phyloP scores from a whole-genome alignment of 2,888 invertebrate genomes.

The Parnassius apollo region DNA sequence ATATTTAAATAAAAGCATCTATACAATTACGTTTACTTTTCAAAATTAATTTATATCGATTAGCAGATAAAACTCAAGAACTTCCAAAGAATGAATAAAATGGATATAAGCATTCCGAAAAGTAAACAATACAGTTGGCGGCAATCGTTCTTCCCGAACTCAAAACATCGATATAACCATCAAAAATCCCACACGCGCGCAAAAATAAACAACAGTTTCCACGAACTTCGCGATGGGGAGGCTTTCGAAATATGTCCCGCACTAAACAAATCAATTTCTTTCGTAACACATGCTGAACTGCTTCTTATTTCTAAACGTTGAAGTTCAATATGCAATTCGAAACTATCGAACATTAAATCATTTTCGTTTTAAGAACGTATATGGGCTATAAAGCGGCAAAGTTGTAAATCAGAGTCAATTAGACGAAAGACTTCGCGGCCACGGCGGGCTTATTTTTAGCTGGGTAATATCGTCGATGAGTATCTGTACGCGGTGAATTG shows the following conservation, averaged over 20 bases:
- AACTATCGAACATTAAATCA: slow-evolving; percentile 25
- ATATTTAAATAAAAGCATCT: no score
- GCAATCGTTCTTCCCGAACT: slow-evolving; percentile 31
- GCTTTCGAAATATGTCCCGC: slow-evolving; percentile 26
- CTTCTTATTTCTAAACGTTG: slow-evolving; percentile 32
- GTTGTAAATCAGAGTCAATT: slow-evolving; percentile 71
- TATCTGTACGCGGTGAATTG: slow-evolving; percentile 26
- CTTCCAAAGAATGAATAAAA: slow-evolving; percentile 4
- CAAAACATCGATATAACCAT: slow-evolving; percentile 35
- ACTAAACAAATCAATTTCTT: slow-evolving; percentile 11
- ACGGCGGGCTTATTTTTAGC: slow-evolving; percentile 46
- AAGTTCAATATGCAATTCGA: slow-evolving; percentile 34
- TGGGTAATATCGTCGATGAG: slow-evolving; percentile 42
- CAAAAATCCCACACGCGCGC: slow-evolving; percentile 45
- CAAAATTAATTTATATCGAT: no score
- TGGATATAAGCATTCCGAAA: slow-evolving; percentile 8
- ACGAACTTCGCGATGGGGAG: slow-evolving; percentile 38
- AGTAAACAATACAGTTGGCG: slow-evolving; percentile 25
- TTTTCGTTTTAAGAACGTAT: slow-evolving; percentile 27
- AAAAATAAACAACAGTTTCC: slow-evolving; percentile 44
- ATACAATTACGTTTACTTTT: no score
- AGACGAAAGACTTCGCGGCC: slow-evolving; percentile 44
- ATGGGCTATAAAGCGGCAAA: slow-evolving; percentile 53
- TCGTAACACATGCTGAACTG: slow-evolving; percentile 8
- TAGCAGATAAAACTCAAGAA: no score